Evolutionary conservation across 2,888 invertebrate genomes (phyloP).

Genomic region (Catocala nupta): DNA sequence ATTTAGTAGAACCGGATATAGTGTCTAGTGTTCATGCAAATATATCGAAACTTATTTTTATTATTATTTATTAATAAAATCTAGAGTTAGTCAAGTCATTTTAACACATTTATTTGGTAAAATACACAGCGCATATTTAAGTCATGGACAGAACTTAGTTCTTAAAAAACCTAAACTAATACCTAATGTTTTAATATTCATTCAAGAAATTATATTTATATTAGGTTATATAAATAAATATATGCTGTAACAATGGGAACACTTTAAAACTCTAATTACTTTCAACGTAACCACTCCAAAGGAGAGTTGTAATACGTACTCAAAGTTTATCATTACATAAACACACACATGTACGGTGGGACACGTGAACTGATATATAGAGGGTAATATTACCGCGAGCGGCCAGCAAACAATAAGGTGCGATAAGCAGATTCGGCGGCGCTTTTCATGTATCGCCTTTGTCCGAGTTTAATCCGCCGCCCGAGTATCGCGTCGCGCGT

Average conservation of each 20-base stretch:
- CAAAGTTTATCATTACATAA: conserved; percentile 60
- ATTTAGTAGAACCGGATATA: no score
- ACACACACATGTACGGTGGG: conserved; percentile 53
- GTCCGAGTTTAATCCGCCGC: conserved; percentile 80
- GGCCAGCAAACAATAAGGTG: conserved; percentile 80
- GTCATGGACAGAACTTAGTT: no score
- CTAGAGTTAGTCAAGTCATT: no score
- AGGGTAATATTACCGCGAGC: conserved; percentile 72
- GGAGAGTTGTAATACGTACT: conserved; percentile 44
- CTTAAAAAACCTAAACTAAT: no score
- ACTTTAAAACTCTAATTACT: conserved; percentile 40
- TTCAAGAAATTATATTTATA: not conserved
- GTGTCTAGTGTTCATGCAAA: no score
- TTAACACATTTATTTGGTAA: no score
- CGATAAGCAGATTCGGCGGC: conserved; percentile 85
- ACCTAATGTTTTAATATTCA: not conserved
- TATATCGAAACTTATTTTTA: no score
- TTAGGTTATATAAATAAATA: conserved; percentile 16
- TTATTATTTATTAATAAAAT: no score
- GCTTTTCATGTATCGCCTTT: conserved; percentile 82
- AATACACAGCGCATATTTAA: no score
- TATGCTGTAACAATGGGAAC: conserved; percentile 25
- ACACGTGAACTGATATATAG: conserved; percentile 79
- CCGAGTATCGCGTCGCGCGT: conserved; percentile 38
- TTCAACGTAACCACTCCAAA: conserved; percentile 38